Conservation (phyloP, 2,797 vertebrate species). For the Triplophysa bombifrons region DNA sequence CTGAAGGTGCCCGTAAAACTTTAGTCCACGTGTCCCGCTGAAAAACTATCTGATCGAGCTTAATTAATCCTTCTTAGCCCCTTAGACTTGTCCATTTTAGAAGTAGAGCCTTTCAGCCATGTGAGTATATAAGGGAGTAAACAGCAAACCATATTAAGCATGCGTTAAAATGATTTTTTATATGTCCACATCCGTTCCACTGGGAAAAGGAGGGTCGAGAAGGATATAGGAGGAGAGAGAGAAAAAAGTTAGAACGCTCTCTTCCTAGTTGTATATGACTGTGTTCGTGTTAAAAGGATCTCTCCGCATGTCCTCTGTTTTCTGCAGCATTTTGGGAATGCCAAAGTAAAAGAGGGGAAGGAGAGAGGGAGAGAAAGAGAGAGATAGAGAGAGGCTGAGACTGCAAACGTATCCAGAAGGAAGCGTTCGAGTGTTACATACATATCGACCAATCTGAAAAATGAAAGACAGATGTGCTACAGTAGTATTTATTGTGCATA, state of each 20-base stretch:
- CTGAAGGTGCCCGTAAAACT: neutral
- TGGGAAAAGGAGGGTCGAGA: conserved; percentile 34
- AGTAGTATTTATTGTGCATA: neutral
- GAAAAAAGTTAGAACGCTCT: neutral
- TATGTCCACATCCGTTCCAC: conserved; percentile 19
- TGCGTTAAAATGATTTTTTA: neutral
- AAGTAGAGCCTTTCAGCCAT: conserved; percentile 10
- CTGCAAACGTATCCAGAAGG: conserved; percentile 4
- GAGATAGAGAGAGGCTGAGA: neutral
- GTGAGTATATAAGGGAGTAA: conserved; percentile 19
- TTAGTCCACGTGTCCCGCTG: neutral
- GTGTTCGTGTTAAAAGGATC: neutral
- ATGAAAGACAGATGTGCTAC: conserved; percentile 25
- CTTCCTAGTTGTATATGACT: conserved; percentile 18
- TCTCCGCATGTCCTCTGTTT: neutral
- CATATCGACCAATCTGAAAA: neutral
- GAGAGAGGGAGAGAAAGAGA: too few species aligned
- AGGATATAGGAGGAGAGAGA: neutral
- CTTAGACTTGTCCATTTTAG: conserved; percentile 36
- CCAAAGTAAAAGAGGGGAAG: neutral
- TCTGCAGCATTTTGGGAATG: neutral
- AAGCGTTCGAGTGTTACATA: neutral
- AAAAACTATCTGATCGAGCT: conserved; percentile 2
- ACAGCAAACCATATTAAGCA: conserved; percentile 39
- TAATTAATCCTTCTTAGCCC: conserved; percentile 37